These are phyloP conservation scores for Myopa testacea DNA, from an alignment of 2,888 invertebrate genomes.

Conservation along the genomic window DNA sequence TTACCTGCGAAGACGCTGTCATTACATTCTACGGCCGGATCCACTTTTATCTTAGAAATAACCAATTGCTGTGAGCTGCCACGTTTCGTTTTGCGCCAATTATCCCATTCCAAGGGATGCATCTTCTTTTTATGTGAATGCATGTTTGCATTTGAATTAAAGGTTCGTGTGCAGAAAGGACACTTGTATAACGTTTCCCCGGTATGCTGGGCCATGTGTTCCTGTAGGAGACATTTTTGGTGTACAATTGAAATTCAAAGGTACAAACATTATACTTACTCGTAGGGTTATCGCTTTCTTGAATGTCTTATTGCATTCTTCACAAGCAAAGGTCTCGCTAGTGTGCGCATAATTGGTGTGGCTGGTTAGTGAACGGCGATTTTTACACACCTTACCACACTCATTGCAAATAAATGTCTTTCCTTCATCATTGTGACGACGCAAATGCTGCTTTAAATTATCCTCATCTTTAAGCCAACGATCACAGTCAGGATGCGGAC, in stretches of 20 bases:
- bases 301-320: slow-evolving; percentile 66
- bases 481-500: slow-evolving; percentile 64
- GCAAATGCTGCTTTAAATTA: slow-evolving; percentile 64
- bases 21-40: background rate
- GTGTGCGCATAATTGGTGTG: slow-evolving; percentile 66
- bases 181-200: slow-evolving; percentile 66
- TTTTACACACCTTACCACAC: slow-evolving; percentile 64
- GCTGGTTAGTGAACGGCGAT: slow-evolving; percentile 63
- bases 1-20: background rate
- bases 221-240: slow-evolving; percentile 49
- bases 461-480: slow-evolving; percentile 67
- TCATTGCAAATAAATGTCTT: slow-evolving; percentile 54
- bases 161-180: slow-evolving; percentile 66
- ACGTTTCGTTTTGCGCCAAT: slow-evolving; percentile 61
- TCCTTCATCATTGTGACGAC: slow-evolving; percentile 62
- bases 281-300: slow-evolving; percentile 65
- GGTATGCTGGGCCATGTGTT: slow-evolving; percentile 67
- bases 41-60: background rate
- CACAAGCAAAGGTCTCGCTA: slow-evolving; percentile 59
- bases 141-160: slow-evolving; percentile 68
- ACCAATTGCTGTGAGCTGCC: slow-evolving; percentile 60
- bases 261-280: slow-evolving; percentile 49
- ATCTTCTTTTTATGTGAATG: slow-evolving; percentile 66
- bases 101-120: slow-evolving; percentile 63
- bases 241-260: background rate